Percentiles rank a stretch among this genome's conserved stretches.
Conservation (phyloP, 2,888 invertebrate genomes). For the Drosophila mercatorum region DNA sequence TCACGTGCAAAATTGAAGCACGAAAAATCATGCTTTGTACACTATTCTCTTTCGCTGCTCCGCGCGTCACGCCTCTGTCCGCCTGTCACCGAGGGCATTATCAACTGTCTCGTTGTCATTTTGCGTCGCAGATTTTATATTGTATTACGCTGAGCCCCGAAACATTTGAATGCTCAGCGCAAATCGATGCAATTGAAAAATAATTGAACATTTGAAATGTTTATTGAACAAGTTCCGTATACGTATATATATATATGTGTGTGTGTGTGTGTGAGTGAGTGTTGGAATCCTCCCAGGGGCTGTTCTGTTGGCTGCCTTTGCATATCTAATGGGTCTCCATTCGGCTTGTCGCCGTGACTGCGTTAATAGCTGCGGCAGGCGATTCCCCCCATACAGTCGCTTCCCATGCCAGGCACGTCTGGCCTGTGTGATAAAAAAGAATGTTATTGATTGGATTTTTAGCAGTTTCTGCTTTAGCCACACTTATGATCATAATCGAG, state of each 20-base stretch:
- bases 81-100: constrained; percentile 24
- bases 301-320: constrained; percentile 30
- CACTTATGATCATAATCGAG: constrained; percentile 68
- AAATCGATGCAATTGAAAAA: constrained; percentile 78
- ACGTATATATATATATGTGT: neutral
- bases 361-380: constrained; percentile 21
- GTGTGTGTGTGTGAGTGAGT: neutral
- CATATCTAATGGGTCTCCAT: constrained; percentile 44
- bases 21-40: constrained; percentile 15
- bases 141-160: constrained; percentile 19
- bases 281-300: constrained; percentile 24
- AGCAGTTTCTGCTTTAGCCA: constrained; percentile 55
- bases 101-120: constrained; percentile 46
- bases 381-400: constrained; percentile 3
- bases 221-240: constrained; percentile 66
- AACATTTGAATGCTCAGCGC: constrained; percentile 21
- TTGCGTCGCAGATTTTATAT: constrained; percentile 38
- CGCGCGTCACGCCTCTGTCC: neutral
- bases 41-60: neutral
- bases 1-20: constrained; percentile 47
- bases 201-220: constrained; percentile 75
- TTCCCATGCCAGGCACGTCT: constrained; percentile 54
- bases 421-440: constrained; percentile 29
- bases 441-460: constrained; percentile 67
- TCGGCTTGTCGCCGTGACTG: constrained; percentile 8